Evolutionary conservation across 2,113 vertebrate species (phyloP).

Genomic region (Alces alces): DNA sequence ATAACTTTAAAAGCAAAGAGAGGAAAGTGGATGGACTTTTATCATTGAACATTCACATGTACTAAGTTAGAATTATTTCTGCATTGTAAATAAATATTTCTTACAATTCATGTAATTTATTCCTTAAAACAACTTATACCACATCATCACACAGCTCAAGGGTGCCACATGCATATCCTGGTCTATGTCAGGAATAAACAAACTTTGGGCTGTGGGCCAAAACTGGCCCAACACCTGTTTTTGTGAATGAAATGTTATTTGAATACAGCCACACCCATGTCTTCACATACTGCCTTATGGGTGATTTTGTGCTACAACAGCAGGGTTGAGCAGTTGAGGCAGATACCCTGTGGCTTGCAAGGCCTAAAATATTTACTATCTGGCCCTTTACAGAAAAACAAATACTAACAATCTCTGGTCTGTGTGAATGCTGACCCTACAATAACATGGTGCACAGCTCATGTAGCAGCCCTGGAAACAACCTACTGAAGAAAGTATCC

Average conservation of each 20-base stretch:
- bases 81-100: not conserved
- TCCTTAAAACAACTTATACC: constrained; percentile 1
- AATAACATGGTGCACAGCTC: not conserved
- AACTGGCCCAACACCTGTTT: not conserved
- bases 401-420: not conserved
- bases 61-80: constrained; percentile 2
- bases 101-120: not conserved
- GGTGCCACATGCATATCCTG: not conserved
- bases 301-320: not conserved
- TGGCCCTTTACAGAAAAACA: constrained; percentile 6
- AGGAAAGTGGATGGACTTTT: not conserved
- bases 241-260: constrained; percentile 21
- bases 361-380: constrained; percentile 22
- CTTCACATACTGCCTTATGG: not conserved
- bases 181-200: not conserved
- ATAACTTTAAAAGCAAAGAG: not conserved
- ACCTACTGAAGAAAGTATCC: not conserved
- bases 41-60: not conserved
- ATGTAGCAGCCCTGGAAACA: not conserved
- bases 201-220: not conserved
- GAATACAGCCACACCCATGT: not conserved
- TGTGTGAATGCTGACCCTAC: not conserved
- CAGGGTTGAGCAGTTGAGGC: not conserved
- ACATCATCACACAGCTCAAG: not conserved
- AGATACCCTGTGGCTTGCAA: not conserved